These are phyloP conservation scores for Petrolisthes cinctipes DNA, from an alignment of 2,888 invertebrate species.

Conservation along the genomic window DNA sequence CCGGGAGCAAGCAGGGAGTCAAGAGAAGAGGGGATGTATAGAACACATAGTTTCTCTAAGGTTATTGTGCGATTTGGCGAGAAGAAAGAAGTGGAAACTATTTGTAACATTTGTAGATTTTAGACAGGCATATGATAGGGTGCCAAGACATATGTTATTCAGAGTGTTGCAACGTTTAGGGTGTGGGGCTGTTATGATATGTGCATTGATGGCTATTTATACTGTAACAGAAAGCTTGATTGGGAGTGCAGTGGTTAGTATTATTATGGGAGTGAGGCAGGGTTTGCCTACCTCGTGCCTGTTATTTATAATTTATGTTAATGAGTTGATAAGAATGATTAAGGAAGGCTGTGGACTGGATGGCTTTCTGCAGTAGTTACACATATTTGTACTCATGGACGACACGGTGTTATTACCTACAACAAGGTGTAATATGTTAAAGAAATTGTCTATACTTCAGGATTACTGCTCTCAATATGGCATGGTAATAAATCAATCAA, in stretches of 20 bases:
- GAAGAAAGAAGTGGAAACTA: too few relatives aligned
- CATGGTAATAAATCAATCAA: too few relatives aligned
- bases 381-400: too few relatives aligned
- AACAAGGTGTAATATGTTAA: too few relatives aligned
- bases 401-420: too few relatives aligned
- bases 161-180: not conserved
- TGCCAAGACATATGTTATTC: not conserved
- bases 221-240: not conserved
- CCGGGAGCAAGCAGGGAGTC: not conserved
- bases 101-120: too few relatives aligned
- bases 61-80: conserved; percentile 1
- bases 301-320: not conserved
- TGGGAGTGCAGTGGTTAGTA: not conserved
- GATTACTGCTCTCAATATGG: too few relatives aligned
- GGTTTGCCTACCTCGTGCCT: not conserved
- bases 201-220: not conserved
- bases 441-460: too few relatives aligned
- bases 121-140: not conserved
- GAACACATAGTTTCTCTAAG: not conserved
- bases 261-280: not conserved
- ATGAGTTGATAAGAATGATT: not conserved
- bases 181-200: not conserved
- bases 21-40: too few relatives aligned
- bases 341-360: too few relatives aligned
- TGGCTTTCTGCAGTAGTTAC: too few relatives aligned